Base-by-base conservation (phyloP, 2,113 vertebrate species). In the Zosterops borbonicus region DNA sequence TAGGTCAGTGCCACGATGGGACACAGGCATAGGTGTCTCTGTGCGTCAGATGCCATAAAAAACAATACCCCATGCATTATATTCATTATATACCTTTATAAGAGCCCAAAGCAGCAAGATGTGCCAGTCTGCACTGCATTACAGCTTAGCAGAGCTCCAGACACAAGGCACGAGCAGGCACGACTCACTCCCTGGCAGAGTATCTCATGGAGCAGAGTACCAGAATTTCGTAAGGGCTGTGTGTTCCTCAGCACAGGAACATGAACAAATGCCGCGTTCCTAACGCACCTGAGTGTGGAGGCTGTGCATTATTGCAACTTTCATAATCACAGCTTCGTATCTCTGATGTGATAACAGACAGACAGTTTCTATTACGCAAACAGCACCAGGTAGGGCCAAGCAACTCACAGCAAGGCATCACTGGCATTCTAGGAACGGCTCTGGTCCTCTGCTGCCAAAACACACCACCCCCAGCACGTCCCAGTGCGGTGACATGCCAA, bases 361-460 rank as follows among this genome's bases (percentile, higher is more conserved):
- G 62, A 69, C 53, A 87, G 80, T 83, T 87, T 84, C 87, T 95
- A 0, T 95, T 92, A 86, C 1, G 22, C 80, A 95, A 92, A 74
- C 60, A 11, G 56, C 83, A 44, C n/a, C 59, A 69, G 79, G 70
- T 76, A 82, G 55, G 81, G 70, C 82, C 74, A 52, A 90, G 83
- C 47, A 87, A 28, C 60, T 24, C 11, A 1, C 60, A 65, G 73
- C 8, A 3, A 6, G 5, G 89, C 86, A 84, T 81, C 81, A 2
- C 33, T 85, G 75, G 83, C 59, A 69, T 85, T 96, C 82, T 82
- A 94, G 94, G 70, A 95, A 94, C 4, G 19, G 64, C 76, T 77
- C 41, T 0, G 6, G 39, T 73, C 85, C 42, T 71, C 52, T 84
- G 83, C 50, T 90, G 81, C 87, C 92, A 92, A 96, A 85, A 83